Evolutionary conservation across 2,797 vertebrate species (phyloP).

Genomic region (Galaxias olidus): DNA sequence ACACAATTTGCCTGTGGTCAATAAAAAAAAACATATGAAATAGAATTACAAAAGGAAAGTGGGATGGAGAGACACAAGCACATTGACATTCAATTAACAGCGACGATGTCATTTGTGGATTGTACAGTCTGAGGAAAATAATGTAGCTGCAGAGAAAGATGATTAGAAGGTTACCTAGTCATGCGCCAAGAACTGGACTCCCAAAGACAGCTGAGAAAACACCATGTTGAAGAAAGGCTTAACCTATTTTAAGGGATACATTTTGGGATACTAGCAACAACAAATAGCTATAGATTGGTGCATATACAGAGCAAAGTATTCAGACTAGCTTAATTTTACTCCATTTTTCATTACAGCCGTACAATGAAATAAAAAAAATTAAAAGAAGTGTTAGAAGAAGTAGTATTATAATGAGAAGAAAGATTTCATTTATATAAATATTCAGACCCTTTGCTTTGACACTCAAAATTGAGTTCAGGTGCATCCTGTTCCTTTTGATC

Average conservation of each 20-base stretch:
- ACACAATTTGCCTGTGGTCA: conserved; percentile 45
- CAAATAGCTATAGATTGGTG: conserved; percentile 22
- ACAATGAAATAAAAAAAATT: too few species aligned
- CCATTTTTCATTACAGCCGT: too few species aligned
- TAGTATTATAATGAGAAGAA: too few species aligned
- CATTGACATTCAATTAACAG: conserved; percentile 74
- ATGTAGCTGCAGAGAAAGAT: conserved; percentile 35
- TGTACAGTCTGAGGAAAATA: conserved; percentile 22
- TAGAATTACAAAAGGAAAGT: not conserved
- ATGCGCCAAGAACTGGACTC: conserved; percentile 31
- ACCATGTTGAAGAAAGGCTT: conserved; percentile 36
- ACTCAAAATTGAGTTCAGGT: too few species aligned
- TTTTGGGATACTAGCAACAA: conserved; percentile 32
- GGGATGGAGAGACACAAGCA: conserved; percentile 53
- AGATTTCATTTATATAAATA: too few species aligned
- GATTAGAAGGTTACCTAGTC: conserved; percentile 57
- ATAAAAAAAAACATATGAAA: not conserved
- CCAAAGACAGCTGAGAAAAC: conserved; percentile 31
- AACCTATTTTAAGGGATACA: conserved; percentile 50
- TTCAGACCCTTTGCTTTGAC: too few species aligned
- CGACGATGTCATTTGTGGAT: conserved; percentile 39
- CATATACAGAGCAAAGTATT: too few species aligned
- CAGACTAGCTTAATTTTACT: too few species aligned
- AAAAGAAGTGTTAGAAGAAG: too few species aligned
- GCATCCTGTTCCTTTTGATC: too few species aligned